Evolutionary conservation across 2,113 vertebrate species (phyloP).

Genomic region (Pterophyllum scalare): DNA sequence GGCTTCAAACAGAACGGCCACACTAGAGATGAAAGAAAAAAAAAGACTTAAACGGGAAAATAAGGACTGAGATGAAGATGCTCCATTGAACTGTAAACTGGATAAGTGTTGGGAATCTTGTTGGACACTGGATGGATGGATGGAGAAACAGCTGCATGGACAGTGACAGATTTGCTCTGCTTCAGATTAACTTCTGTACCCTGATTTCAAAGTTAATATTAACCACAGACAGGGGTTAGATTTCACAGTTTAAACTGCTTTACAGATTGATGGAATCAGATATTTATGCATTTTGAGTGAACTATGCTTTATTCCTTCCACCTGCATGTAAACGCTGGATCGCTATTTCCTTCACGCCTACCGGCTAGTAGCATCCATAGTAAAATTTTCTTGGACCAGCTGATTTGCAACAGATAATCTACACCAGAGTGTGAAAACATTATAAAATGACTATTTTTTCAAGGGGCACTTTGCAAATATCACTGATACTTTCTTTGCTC

Average conservation of each 20-base stretch:
- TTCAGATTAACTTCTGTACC: too few species aligned
- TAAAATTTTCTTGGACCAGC: background rate
- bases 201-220: too few species aligned
- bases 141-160: background rate
- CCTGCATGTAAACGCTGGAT: background rate
- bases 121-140: background rate
- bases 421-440: background rate
- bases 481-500: background rate
- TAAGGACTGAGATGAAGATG: background rate
- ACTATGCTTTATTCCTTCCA: background rate
- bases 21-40: background rate
- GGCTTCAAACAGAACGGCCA: background rate
- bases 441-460: background rate
- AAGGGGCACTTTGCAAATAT: background rate
- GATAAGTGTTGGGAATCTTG: background rate
- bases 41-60: background rate
- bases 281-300: too few species aligned
- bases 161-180: background rate
- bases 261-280: background rate
- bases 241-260: too few species aligned
- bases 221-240: too few species aligned
- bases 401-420: slow-evolving; percentile 6
- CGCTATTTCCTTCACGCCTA: background rate
- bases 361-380: background rate
- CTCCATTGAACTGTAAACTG: background rate